Base-by-base conservation (phyloP, 2,797 vertebrate genomes). In the Sebastiscus tertius region DNA sequence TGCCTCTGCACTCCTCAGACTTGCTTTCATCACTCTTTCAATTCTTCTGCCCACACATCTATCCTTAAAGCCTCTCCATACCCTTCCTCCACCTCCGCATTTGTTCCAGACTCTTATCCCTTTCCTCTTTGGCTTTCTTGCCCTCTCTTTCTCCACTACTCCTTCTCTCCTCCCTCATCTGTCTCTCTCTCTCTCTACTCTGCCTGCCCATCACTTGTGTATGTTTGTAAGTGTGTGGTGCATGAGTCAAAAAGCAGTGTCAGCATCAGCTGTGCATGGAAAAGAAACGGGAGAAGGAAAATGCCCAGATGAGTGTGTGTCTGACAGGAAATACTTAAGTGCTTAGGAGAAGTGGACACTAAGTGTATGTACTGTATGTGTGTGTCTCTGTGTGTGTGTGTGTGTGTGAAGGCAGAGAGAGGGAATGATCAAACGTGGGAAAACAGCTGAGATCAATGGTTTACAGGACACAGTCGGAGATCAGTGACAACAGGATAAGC, bases 391-490 rank as follows among this genome's bases (percentile, higher is more conserved):
- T 46, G 12, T 39, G 14, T 29, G 70, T 29, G 70, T 46, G 42
- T 46, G 12, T 39, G 14, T 29, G 70, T 29, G 70, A 60, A 60
- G 71, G 68, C 80, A 65, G 58, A 80, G 74, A 81, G 62, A 79
- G 75, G 64, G 75, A 79, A 80, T 36, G 78, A 81, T 87, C 83
- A 88, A 88, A 86, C 42, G 29, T 85, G 79, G 72, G 87, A 77
- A 90, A 91, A 84, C 76, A 88, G 77, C 81, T 75, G 27, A 86
- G 79, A 87, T 91, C 89, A 87, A 80, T 79, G 80, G 73, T 85
- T 79, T 81, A 82, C 61, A 65, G 79, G 71, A 80, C 74, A 69
- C 75, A 82, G 75, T 62, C 77, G 86, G 86, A 88, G 86, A 82
- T 88, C 81, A 87, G 77, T 62, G 79, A 85, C 81, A 89, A 78